Evolutionary conservation across 2,113 vertebrate species (phyloP), one percentile per base, ranked within the genome.

Genomic region (Perca flavescens): DNA sequence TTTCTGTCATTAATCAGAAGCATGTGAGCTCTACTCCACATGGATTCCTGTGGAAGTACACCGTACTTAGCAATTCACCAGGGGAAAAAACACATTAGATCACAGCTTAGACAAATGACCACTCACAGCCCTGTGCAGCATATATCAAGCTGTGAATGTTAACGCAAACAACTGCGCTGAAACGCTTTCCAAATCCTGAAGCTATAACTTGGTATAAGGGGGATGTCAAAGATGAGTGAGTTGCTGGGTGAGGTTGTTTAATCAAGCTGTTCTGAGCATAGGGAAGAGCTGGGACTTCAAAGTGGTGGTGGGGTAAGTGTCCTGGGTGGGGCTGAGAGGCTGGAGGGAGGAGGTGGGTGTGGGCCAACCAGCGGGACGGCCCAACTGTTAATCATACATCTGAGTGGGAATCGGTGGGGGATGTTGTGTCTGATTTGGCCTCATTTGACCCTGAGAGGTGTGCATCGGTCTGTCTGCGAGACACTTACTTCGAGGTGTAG

Each of bases 401-500:
- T 22, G 21, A 77, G 36, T 77, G 53, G 80, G 64, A 82, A 85
- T 53, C 17, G n/a, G 76, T 21, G 47, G 74, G 82, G 71, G 85
- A 79, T 69, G 83, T 66, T 80, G n/a, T 36, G 66, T 80, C 46
- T 63, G 67, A 72, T 47, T 68, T 63, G 15, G 50, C 79, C 86
- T 78, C 17, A 28, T 66, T 28, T 84, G 80, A 88, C 78, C 68
- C 74, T 7, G 15, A 70, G 72, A 83, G 47, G 69, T 69, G 80
- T 21, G 49, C 21, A 15, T 46, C 9, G 36, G 40, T 43, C 40
- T 54, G 64, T 34, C 66, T 46, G 25, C 1, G 12, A 25, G 28
- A 58, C 2, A 43, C 66, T 68, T 14, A 52, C 97, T 94, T 96
- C 94, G 56, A 97, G 94, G 7, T 63, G 78, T 0, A 92, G 86